Evolutionary conservation across 2,888 invertebrate genomes (phyloP), one percentile per base, ranked within the genome.

Genomic region (Watsonalla binaria): DNA sequence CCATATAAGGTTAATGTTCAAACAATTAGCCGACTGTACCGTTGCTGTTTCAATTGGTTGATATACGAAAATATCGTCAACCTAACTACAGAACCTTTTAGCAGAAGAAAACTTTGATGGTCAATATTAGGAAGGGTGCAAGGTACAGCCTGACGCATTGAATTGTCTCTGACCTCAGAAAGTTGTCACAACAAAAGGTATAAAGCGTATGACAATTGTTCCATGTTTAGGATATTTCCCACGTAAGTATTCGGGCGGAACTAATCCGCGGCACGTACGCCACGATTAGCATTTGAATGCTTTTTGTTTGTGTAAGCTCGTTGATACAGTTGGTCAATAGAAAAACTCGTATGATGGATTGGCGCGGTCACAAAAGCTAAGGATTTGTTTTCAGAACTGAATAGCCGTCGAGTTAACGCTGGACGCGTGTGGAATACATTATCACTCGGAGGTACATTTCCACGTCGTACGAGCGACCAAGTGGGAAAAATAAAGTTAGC

Each of bases 1-100:
- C 89, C 88, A 80, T 89, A 89, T 87, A 88, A 89, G 88, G 88
- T 85, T 86, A 87, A 89, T 88, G 85, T 82, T 82, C 73, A 78
- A 81, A 84, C 68, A 60, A 65, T 63, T 60, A 56, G 54, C 57
- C 56, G 52, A 53, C 57, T 52, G 9, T 24, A 13, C 37, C 37
- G 46, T 54, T 53, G 9, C 51, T 52, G 39, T 24, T 42, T 11
- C 11, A 42, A 11, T 11, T 2, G 42, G 0, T 42, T 42, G 8
- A 8, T 8, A 11, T 8, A 11, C 42, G 4, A 11, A 11, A 11
- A 8, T 11, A 42, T 8, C 9, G 9, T 37, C 37, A 6, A 8
- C 37, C 7, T 6, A 37, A 37, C 6, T 6, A 37, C 9, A 4
- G 1, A 37, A 37, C n/a, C n/a, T n/a, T n/a, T n/a, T n/a, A 24